Evolutionary conservation across 2,797 vertebrate genomes (phyloP).

Genomic region (Morus bassanus): DNA sequence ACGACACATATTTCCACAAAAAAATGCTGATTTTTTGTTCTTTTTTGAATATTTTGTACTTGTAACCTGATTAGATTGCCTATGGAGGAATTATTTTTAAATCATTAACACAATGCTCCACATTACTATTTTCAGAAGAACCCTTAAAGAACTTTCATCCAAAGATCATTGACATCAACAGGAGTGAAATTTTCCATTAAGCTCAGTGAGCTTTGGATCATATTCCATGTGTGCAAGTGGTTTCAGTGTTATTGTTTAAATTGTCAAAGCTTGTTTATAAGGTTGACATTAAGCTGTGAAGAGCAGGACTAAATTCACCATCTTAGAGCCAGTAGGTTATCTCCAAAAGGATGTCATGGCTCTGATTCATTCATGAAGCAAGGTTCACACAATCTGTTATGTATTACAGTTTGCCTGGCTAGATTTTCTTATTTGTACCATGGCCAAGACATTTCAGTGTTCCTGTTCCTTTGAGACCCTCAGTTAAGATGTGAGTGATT

Average conservation of each 20-base stretch:
- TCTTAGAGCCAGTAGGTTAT: conserved; percentile 34
- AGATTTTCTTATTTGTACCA: conserved; percentile 30
- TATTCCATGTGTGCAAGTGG: not conserved
- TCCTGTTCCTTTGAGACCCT: conserved; percentile 17
- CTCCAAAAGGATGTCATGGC: not conserved
- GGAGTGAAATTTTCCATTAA: not conserved
- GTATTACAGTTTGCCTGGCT: conserved; percentile 7
- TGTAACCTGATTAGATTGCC: not conserved
- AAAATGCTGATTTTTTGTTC: accelerated
- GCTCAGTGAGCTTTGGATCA: not conserved
- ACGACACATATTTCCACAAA: not conserved
- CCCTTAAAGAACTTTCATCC: not conserved
- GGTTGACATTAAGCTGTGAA: conserved; percentile 47
- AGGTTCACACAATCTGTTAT: conserved; percentile 49
- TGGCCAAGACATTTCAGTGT: conserved; percentile 22
- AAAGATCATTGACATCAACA: not conserved
- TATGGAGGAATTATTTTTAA: not conserved
- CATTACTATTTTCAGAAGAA: not conserved
- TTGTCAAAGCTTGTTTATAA: not conserved
- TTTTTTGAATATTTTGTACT: not conserved
- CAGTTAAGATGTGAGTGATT: conserved; percentile 21
- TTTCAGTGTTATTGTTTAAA: not conserved
- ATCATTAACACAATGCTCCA: not conserved
- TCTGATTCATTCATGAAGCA: conserved; percentile 46
- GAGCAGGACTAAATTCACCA: conserved; percentile 21